Base-by-base conservation (phyloP, 2,113 vertebrate species). In the Gymnarchus niloticus region DNA sequence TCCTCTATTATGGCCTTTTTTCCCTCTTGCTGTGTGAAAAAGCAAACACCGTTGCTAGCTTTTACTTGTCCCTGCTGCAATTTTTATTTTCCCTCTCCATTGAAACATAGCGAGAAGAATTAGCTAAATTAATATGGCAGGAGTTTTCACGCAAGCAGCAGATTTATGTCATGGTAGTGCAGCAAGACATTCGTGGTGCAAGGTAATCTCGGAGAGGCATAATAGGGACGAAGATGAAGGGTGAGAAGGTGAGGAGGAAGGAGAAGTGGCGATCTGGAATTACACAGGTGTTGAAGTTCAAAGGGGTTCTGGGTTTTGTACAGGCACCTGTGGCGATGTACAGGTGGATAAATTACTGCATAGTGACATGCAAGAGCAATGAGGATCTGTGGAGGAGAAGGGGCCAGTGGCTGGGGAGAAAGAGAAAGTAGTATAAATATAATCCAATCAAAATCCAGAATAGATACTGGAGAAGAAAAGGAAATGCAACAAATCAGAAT, bases 21-120 rank as follows among this genome's bases (percentile, higher is more conserved):
- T 78, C 56, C 80, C 56, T 83, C 52, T 69, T 69, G 41, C 49
- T n/a, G 56, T 46, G 81, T 87, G 49, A 85, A 88, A 89, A 85
- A 73, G 41, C 84, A 88, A 85, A 88, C 86, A 89, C 46, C 7
- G 85, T 76, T 49, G 65, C 81, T 84, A 83, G 14, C 19, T 46
- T 52, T 44, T 59, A 37, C 3, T n/a, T 19, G 23, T 52, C 83
- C 81, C 57, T 52, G n/a, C 85, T 86, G 83, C 85, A 85, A 59
- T 86, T 82, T 88, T 85, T 88, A 85, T 89, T 81, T 84, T 87
- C 84, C 83, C 85, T 88, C 86, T 84, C 84, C 85, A 86, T 89
- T 86, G 73, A n/a, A 65, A 41, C 86, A 89, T 87, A 87, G 85
- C 81, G 33, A 85, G 83, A 88, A 12, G 65, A 73, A 41, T n/a